phyloP scores from a whole-genome alignment of 2,888 invertebrate genomes.

The Trissoscelio sp. region DNA sequence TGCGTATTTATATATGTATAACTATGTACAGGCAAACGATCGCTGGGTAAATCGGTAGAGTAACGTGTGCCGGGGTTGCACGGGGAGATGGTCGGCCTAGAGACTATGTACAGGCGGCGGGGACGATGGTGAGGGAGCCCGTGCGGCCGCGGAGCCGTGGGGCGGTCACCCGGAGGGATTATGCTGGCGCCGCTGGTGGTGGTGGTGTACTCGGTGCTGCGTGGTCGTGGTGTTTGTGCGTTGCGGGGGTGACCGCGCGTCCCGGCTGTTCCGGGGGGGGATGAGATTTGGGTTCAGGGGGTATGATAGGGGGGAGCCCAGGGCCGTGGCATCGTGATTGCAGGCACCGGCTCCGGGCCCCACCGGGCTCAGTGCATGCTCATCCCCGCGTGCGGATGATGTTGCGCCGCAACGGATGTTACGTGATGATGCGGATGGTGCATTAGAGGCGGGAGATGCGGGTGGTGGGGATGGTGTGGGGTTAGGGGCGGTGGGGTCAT shows the following conservation, averaged over 20 bases:
- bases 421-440: constrained; percentile 84
- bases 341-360: constrained; percentile 85
- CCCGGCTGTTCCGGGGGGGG: constrained; percentile 76
- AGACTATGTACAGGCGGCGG: constrained; percentile 83
- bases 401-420: constrained; percentile 81
- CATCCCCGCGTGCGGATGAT: constrained; percentile 84
- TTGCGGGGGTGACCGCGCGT: constrained; percentile 72
- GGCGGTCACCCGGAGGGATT: constrained; percentile 77
- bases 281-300: constrained; percentile 82
- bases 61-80: constrained; percentile 71
- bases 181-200: constrained; percentile 78
- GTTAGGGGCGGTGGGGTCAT: constrained; percentile 85
- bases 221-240: constrained; percentile 58
- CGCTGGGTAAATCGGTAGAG: constrained; percentile 65
- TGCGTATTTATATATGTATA: constrained; percentile 71
- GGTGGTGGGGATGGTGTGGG: constrained; percentile 85
- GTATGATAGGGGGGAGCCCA: constrained; percentile 83
- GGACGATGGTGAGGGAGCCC: constrained; percentile 82
- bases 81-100: constrained; percentile 76
- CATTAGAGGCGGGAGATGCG: constrained; percentile 87
- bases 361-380: constrained; percentile 92
- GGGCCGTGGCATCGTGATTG: constrained; percentile 82
- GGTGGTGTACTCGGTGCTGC: constrained; percentile 71
- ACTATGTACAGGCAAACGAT: constrained; percentile 73
- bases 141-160: constrained; percentile 77